Evolutionary conservation across 2,888 invertebrate species (phyloP), one percentile per base, ranked within the genome.

Genomic region (Stramonita haemastoma): DNA sequence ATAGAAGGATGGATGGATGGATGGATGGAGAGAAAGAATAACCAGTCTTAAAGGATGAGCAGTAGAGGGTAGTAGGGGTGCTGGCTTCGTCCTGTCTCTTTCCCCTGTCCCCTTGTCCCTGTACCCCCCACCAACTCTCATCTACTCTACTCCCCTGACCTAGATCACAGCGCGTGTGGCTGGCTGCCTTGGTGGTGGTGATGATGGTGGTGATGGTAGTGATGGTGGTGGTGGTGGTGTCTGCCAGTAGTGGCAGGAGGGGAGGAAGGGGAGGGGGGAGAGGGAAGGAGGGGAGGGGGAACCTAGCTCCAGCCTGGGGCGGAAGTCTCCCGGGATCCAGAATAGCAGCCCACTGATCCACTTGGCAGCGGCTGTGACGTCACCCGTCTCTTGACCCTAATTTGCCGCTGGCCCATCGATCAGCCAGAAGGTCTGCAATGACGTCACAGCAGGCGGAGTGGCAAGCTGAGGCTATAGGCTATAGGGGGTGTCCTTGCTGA

Each of bases 341-440:
- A 87, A 87, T 87, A 87, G 87, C 87, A 70, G 13, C 34, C 29
- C 73, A 8, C 70, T 73, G 87, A 87, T 70, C 87, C 87, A 66
- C 87, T 87, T 87, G 32, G 46, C 66, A 70, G 32, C 17, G n/a
- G 46, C 87, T 87, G 46, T 87, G 87, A 87, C 87, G 87, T 87
- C 87, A 87, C 73, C 46, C 73, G 87, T 87, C 70, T 87, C 73
- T 77, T 77, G 87, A 87, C 70, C 73, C 87, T 87, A 70, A 87
- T 87, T 11, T 36, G 29, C 73, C 32, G 73, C n/a, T 19, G 77
- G 32, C 66, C 86, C 32, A 86, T 86, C 86, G 86, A 86, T 66
- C 86, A 29, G 86, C 29, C 86, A 57, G 57, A 57, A 86, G 86
- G 66, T 66, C 86, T 86, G 86, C 66, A 19, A 86, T 86, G 86